Evolutionary conservation across 2,113 vertebrate genomes (phyloP).

Genomic region (Jaculus jaculus): DNA sequence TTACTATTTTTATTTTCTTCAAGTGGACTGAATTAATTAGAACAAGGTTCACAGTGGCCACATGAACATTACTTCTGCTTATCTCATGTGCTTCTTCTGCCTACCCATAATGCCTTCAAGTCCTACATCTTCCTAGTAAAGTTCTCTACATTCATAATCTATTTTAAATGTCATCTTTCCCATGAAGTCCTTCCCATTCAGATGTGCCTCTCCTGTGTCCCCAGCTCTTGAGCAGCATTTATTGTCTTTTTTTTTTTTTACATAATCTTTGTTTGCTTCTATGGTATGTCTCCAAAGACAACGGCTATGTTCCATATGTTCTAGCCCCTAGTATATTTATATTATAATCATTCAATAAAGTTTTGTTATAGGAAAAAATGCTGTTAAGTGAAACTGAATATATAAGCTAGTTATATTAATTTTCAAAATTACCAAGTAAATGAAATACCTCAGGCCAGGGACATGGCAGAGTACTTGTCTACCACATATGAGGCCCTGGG

Average conservation of each 20-base stretch:
- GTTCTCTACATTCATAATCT: neutral
- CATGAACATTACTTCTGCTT: neutral
- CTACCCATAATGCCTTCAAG: neutral
- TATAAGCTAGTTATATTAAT: neutral
- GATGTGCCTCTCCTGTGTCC: neutral
- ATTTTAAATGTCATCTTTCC: neutral
- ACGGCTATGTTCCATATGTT: neutral
- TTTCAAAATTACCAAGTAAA: constrained; percentile 1
- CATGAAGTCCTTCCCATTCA: neutral
- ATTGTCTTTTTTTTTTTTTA: neutral
- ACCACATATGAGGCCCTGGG: too few relatives aligned
- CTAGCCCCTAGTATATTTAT: neutral
- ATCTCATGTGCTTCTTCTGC: neutral
- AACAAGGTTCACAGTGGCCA: neutral
- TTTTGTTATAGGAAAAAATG: neutral
- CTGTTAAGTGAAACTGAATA: neutral
- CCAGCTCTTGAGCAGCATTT: neutral
- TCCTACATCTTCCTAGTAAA: neutral
- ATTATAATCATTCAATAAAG: neutral
- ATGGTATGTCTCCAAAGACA: neutral
- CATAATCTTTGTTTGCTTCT: neutral
- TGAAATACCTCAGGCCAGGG: neutral
- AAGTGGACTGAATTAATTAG: neutral
- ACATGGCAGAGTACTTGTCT: too few relatives aligned
- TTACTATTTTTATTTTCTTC: neutral